phyloP scores from a whole-genome alignment of 2,113 vertebrate genomes.

The Nesogale talazaci region DNA sequence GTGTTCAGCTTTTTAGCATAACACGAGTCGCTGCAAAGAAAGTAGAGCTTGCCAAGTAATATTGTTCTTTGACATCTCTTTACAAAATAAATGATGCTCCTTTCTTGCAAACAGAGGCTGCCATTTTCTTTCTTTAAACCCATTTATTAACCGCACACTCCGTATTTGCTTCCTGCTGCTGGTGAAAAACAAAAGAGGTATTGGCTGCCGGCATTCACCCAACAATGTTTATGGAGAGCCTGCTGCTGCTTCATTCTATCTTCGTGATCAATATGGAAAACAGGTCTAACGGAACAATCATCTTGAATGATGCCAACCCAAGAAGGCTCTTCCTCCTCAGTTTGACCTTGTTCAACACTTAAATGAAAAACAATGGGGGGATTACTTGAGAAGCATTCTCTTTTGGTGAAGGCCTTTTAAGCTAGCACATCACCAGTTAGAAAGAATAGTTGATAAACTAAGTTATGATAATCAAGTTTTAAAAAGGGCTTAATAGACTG shows the following conservation, averaged over 20 bases:
- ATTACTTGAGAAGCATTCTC: neutral
- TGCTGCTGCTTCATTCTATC: neutral
- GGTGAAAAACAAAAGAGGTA: slow-evolving; percentile 20
- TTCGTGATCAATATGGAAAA: neutral
- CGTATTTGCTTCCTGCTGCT: slow-evolving; percentile 35
- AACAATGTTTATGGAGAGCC: neutral
- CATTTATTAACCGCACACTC: slow-evolving; percentile 38
- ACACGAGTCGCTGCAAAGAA: slow-evolving; percentile 34
- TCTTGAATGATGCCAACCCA: neutral
- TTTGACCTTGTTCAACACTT: neutral
- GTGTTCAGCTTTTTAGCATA: slow-evolving; percentile 33
- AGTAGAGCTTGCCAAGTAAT: slow-evolving; percentile 24
- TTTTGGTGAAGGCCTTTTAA: slow-evolving; percentile 19
- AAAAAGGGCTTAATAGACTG: neutral
- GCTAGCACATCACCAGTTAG: neutral
- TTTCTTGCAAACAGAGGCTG: neutral
- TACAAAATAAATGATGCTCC: slow-evolving; percentile 27
- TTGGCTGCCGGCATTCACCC: neutral
- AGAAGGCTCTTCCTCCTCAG: neutral
- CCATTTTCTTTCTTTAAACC: slow-evolving; percentile 55
- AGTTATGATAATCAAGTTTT: neutral
- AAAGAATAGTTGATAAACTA: neutral
- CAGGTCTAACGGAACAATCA: neutral
- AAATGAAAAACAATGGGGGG: neutral
- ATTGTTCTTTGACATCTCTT: slow-evolving; percentile 27